Conservation (phyloP, 37 sponge, comb jelly and placozoan species). For the Cliona cf. orientalis region DNA sequence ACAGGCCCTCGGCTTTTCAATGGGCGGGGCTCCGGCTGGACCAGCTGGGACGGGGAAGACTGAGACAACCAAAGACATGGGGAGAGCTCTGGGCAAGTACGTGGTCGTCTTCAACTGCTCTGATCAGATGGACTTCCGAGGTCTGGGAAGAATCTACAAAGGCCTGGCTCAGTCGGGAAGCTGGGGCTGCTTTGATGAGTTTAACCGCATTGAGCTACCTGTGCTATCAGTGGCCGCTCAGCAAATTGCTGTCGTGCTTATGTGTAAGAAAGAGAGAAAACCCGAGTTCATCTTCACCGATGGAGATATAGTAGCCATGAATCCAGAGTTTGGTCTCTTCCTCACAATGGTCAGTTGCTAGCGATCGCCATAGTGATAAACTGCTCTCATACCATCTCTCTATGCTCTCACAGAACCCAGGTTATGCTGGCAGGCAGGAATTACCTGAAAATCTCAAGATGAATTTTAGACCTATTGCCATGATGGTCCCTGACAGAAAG, state of each 20-base stretch:
- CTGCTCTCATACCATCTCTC: background rate
- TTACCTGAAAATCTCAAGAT: constrained; percentile 98
- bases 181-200: constrained; percentile 99
- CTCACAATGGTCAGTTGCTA: constrained; percentile 89
- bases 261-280: constrained; percentile 97
- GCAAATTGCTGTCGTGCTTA: constrained; percentile 95
- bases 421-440: constrained; percentile 99
- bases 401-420: constrained; percentile 83
- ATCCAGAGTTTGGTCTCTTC: constrained; percentile 98
- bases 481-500: constrained; percentile 99
- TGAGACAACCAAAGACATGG: constrained; percentile 98
- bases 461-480: constrained; percentile 97
- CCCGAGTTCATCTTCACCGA: constrained; percentile 96
- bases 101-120: constrained; percentile 99
- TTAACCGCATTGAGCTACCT: constrained; percentile 98
- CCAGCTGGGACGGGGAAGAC: constrained; percentile 96
- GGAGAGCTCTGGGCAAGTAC: constrained; percentile 95
- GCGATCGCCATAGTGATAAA: background rate
- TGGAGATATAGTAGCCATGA: constrained; percentile 92
- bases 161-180: constrained; percentile 98
- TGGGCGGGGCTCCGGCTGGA: constrained; percentile 99
- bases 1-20: constrained; percentile 96
- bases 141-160: constrained; percentile 97
- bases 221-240: constrained; percentile 99
- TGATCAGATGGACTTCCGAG: constrained; percentile 99